Evolutionary conservation across 1,140 invertebrate genomes (phyloP).

Genomic region (Drosophila jambulina): DNA sequence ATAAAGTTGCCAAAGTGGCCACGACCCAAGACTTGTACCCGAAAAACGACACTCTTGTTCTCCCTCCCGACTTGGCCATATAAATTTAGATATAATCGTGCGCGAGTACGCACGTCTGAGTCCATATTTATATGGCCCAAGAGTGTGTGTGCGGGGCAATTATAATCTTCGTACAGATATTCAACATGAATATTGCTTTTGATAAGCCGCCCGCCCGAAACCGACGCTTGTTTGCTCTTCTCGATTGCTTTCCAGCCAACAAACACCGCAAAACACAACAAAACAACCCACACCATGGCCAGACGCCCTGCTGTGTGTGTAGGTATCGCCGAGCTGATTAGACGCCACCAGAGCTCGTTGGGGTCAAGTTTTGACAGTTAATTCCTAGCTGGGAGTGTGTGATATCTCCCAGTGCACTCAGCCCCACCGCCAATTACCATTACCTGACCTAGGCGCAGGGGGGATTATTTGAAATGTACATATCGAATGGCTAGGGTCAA

Average conservation of each 20-base stretch:
- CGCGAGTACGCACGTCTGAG: conserved; percentile 9
- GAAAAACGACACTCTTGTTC: no score
- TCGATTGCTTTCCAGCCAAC: conserved; percentile 27
- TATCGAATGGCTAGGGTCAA: neutral
- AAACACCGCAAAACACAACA: conserved; percentile 11
- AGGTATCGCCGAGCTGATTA: conserved; percentile 22
- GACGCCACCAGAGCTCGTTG: neutral
- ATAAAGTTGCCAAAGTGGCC: conserved; percentile 15
- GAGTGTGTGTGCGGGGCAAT: conserved; percentile 34
- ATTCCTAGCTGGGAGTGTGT: neutral
- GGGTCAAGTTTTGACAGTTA: conserved; percentile 18
- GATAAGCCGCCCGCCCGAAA: conserved; percentile 51
- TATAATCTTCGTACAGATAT: conserved; percentile 63
- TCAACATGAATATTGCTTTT: conserved; percentile 57
- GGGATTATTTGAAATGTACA: neutral
- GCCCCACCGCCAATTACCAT: neutral
- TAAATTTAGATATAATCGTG: conserved; percentile 19
- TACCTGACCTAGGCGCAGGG: conserved; percentile 1
- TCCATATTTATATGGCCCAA: conserved; percentile 1
- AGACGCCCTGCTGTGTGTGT: conserved; percentile 17
- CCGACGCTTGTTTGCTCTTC: conserved; percentile 27
- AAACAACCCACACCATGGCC: conserved; percentile 37
- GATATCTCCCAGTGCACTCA: neutral
- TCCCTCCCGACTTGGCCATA: neutral
- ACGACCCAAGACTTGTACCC: conserved; percentile 7